phyloP scores from a whole-genome alignment of 1,140 invertebrate species.

The Drosophila watanabei region DNA sequence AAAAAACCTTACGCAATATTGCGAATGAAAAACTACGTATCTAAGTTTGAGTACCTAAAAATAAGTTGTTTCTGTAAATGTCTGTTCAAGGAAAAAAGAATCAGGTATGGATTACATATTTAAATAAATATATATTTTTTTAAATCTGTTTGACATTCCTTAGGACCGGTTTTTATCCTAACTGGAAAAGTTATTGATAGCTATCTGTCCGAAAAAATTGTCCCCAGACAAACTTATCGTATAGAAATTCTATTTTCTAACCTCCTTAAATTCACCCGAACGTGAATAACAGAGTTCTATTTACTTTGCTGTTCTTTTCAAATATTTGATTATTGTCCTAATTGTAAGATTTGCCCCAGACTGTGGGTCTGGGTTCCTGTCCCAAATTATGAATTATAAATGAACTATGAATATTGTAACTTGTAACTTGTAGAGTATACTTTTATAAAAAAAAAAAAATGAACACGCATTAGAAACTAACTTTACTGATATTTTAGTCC shows the following conservation, averaged over 20 bases:
- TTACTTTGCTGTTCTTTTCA: neutral
- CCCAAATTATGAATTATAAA: too few relatives aligned
- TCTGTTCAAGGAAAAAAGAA: neutral
- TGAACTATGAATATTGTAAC: too few relatives aligned
- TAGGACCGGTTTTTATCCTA: neutral
- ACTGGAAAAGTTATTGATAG: neutral
- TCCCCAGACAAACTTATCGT: neutral
- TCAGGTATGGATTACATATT: neutral
- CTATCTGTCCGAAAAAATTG: neutral
- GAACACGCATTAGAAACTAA: neutral
- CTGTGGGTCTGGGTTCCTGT: neutral
- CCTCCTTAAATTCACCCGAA: neutral
- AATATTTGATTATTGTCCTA: neutral
- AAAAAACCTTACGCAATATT: neutral
- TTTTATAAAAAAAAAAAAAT: neutral
- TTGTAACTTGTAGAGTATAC: too few relatives aligned
- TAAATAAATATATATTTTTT: too few relatives aligned
- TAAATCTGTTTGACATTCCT: neutral
- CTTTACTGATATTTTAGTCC: neutral
- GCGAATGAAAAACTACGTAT: neutral
- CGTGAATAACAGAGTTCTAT: neutral
- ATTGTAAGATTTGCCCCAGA: neutral
- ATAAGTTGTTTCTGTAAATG: too few relatives aligned
- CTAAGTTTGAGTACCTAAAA: too few relatives aligned
- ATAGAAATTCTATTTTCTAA: neutral